Base-by-base conservation (phyloP, 2,113 vertebrate species). In the Pseudolaguvia tuberculata region DNA sequence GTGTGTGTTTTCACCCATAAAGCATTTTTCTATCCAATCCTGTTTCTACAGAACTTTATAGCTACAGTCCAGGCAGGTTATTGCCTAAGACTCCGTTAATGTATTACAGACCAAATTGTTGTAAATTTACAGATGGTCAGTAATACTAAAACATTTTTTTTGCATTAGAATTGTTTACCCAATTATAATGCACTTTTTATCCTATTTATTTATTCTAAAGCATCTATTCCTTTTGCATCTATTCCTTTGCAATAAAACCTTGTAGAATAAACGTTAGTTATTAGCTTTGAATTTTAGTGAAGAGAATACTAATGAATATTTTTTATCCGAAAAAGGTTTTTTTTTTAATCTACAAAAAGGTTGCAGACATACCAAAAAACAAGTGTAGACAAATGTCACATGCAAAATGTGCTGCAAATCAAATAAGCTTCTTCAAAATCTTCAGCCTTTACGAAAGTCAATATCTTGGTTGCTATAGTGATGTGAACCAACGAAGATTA, bases 381-480 rank as follows among this genome's bases (percentile, higher is more conserved):
- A 42, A 21, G 20, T 63, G 39, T 9, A 63, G 35, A 23, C 31
- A 14, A 62, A 21, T 39, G 39, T 47, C 6, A 42, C 39, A 6
- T 15, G 13, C 11, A 45, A 45, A 63, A 23, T 45, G 17, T 67
- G 25, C 47, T 4, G 17, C 20, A 6, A 27, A 50, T 12, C 27
- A 29, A 66, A 25, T 5, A 12, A 42, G 45, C 39, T 50, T 66
- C 15, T 42, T 42, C 8, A 42, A 42, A 42, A 42, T 42, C 39
- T 9, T 42, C 17, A 25, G 42, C 7, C 21, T 47, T 50, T n/a
- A 20, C 17, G 20, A 29, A 23, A 66, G 11, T 47, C 39, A 45
- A n/a, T 65, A 9, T 65, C 10, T 67, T 27, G 63, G 23, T 67
- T 67, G 63, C 63, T 50, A 67, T 67, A 25, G 63, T 29, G 45